Evolutionary conservation across 2,113 vertebrate genomes (phyloP).

Genomic region (Mustela lutreola): DNA sequence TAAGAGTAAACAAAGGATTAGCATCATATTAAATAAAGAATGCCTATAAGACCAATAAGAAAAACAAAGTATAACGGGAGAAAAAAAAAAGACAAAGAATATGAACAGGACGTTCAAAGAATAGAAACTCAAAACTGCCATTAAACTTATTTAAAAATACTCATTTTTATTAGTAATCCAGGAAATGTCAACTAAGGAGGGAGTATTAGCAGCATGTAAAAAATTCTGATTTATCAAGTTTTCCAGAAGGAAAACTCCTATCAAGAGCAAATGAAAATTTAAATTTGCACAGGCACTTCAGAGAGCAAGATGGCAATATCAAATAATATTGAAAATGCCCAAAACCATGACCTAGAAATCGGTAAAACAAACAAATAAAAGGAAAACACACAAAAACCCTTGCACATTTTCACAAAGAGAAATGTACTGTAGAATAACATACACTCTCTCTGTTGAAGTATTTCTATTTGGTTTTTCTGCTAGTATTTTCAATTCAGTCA

Average conservation of each 20-base stretch:
- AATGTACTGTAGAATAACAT: not conserved
- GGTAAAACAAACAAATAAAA: not conserved
- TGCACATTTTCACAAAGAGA: not conserved
- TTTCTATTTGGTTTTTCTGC: not conserved
- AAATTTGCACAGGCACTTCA: not conserved
- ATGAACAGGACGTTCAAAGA: not conserved
- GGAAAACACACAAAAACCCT: not conserved
- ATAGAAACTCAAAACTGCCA: not conserved
- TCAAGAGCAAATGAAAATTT: not conserved
- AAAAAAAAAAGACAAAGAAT: not conserved
- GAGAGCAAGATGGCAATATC: not conserved
- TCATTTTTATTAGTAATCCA: not conserved
- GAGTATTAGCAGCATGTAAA: not conserved
- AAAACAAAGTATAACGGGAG: not conserved
- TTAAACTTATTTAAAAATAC: not conserved
- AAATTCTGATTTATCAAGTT: not conserved
- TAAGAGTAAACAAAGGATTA: not conserved
- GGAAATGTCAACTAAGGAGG: slow-evolving; percentile 4
- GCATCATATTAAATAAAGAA: not conserved
- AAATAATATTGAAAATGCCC: not conserved
- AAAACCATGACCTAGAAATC: not conserved
- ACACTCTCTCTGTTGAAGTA: not conserved
- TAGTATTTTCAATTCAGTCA: not conserved
- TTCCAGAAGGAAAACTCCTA: not conserved
- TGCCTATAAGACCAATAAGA: not conserved